Percentiles rank a stretch among this genome's conserved stretches.
These are phyloP conservation scores for Sebastes iracundus DNA, from an alignment of 2,797 vertebrate genomes.

Conservation along the genomic window DNA sequence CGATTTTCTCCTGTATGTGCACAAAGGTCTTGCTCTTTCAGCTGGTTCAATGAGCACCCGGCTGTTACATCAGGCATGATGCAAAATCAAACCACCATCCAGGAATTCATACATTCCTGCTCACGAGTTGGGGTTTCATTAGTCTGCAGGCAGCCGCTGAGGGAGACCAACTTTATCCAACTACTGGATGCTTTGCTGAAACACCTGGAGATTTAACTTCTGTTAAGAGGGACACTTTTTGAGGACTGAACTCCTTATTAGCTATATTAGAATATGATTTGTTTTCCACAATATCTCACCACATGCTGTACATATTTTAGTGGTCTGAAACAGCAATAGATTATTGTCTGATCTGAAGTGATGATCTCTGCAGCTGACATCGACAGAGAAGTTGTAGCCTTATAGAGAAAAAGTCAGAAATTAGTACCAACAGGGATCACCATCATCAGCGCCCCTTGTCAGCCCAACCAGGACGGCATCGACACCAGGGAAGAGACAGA, in stretches of 20 bases:
- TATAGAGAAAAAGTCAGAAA: neutral
- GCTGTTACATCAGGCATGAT: slow-evolving; percentile 75
- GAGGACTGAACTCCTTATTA: neutral
- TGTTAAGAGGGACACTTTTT: neutral
- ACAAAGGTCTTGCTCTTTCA: slow-evolving; percentile 58
- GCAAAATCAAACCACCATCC: slow-evolving; percentile 51
- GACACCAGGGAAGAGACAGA: slow-evolving; percentile 55
- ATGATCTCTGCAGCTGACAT: slow-evolving; percentile 1
- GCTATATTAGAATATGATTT: neutral
- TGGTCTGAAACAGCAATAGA: neutral
- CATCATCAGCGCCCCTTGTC: neutral
- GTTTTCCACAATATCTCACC: neutral
- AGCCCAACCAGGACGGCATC: slow-evolving; percentile 12
- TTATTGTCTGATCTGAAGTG: neutral
- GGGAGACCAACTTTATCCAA: slow-evolving; percentile 18
- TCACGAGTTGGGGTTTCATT: slow-evolving; percentile 16
- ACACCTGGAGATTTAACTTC: neutral
- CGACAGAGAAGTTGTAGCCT: neutral
- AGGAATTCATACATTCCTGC: slow-evolving; percentile 52
- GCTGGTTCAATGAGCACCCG: slow-evolving; percentile 65
- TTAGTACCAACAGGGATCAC: slow-evolving; percentile 10
- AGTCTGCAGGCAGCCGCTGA: slow-evolving; percentile 43
- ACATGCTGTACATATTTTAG: neutral
- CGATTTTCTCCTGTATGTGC: slow-evolving; percentile 66
- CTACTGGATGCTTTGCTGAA: slow-evolving; percentile 2